These are phyloP conservation scores for Naja naja DNA, from an alignment of 2,113 vertebrate species.

Conservation along the genomic window DNA sequence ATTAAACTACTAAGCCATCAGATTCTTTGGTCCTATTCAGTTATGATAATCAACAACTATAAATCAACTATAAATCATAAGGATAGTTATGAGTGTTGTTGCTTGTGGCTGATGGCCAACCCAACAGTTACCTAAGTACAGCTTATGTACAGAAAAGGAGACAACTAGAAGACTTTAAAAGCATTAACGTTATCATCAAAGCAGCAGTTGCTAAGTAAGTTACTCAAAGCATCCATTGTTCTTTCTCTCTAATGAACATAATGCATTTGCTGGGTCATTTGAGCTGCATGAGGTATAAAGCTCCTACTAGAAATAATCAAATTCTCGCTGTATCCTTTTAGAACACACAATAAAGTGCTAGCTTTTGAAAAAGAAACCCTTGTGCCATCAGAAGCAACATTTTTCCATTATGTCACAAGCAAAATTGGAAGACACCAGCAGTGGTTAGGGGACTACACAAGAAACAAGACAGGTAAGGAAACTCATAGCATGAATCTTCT, in stretches of 20 bases:
- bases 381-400: neutral
- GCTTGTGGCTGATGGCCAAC: neutral
- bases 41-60: neutral
- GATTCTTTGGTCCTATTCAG: neutral
- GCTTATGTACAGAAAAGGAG: slow-evolving; percentile 21
- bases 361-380: neutral
- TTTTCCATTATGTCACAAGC: neutral
- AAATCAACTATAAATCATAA: neutral
- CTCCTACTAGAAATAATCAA: slow-evolving; percentile 29
- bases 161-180: slow-evolving; percentile 10
- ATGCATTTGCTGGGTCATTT: neutral
- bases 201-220: slow-evolving; percentile 2
- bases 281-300: slow-evolving; percentile 1
- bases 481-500: neutral
- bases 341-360: neutral
- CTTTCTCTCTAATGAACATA: neutral
- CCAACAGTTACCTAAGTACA: slow-evolving; percentile 19
- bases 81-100: rapidly evolving
- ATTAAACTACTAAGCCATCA: neutral
- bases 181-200: slow-evolving; percentile 18
- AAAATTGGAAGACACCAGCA: neutral
- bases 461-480: neutral
- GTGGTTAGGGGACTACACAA: neutral
- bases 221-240: slow-evolving; percentile 11
- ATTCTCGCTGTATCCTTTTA: neutral